phyloP scores from a whole-genome alignment of 2,113 vertebrate genomes.

The Upupa epops region DNA sequence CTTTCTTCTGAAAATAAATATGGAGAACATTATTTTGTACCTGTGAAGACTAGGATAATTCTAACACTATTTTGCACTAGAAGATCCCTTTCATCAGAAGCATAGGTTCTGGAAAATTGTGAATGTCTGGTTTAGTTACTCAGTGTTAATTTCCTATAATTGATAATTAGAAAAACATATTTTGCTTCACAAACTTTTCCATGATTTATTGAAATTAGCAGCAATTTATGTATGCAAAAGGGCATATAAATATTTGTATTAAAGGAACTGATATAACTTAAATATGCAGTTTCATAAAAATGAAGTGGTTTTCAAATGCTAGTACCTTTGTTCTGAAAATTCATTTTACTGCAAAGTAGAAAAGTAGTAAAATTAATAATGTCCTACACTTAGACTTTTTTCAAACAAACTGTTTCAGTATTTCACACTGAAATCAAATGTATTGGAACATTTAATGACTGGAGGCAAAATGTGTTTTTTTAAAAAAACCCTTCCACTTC shows the following conservation, averaged over 20 bases:
- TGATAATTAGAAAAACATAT: accelerated
- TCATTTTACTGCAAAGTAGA: background rate
- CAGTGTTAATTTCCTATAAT: background rate
- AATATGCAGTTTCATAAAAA: background rate
- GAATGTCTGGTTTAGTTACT: background rate
- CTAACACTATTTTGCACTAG: background rate
- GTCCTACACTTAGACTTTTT: background rate
- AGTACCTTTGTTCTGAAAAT: background rate
- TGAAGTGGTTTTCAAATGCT: background rate
- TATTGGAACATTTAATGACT: background rate
- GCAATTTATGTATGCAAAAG: background rate
- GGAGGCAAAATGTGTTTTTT: no score
- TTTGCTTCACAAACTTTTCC: background rate
- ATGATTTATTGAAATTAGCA: background rate
- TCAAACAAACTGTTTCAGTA: background rate
- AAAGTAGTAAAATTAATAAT: background rate
- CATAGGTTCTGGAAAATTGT: background rate
- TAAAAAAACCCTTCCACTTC: background rate
- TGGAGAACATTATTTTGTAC: background rate
- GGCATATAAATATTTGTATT: background rate
- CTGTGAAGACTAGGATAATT: background rate
- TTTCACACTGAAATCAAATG: background rate
- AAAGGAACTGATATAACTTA: background rate
- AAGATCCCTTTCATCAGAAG: background rate
- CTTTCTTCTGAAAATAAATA: background rate